Percentiles rank a stretch among this genome's conserved stretches.
These are phyloP conservation scores for Catharus bicknelli DNA, from an alignment of 2,113 vertebrate species.

Conservation along the genomic window DNA sequence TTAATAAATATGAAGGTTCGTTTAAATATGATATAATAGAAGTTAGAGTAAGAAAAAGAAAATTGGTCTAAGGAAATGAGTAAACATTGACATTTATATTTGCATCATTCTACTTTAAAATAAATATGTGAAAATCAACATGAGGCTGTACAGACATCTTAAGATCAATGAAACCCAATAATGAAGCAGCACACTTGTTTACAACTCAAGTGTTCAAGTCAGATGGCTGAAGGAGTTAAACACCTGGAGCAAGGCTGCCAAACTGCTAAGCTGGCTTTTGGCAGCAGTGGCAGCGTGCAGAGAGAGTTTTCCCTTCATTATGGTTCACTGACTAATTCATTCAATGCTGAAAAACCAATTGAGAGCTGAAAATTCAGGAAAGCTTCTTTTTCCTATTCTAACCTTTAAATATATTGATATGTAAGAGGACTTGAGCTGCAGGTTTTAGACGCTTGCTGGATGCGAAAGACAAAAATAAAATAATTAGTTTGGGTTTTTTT, in stretches of 20 bases:
- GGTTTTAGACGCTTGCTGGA: background rate
- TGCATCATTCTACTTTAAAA: background rate
- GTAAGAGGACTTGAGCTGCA: background rate
- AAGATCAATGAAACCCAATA: fast-evolving
- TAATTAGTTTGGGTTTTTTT: background rate
- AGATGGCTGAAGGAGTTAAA: slow-evolving; percentile 39
- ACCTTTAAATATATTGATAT: background rate
- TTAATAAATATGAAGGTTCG: background rate
- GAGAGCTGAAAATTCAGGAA: background rate
- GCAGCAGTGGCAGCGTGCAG: background rate
- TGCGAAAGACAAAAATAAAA: background rate
- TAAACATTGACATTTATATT: background rate
- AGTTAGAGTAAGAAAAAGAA: background rate
- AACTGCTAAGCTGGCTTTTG: slow-evolving; percentile 38
- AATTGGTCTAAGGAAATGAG: background rate
- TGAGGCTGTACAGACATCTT: background rate
- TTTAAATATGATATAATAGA: background rate
- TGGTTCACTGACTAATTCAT: slow-evolving; percentile 21
- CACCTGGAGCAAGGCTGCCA: slow-evolving; percentile 21
- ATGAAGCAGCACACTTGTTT: background rate
- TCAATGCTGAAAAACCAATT: slow-evolving; percentile 28
- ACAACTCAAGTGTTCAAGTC: background rate
- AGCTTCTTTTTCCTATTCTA: slow-evolving; percentile 8
- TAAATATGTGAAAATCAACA: background rate
- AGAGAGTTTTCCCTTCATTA: background rate